These are phyloP conservation scores for Lophura nycthemera DNA, from an alignment of 2,113 vertebrate species.

Conservation along the genomic window DNA sequence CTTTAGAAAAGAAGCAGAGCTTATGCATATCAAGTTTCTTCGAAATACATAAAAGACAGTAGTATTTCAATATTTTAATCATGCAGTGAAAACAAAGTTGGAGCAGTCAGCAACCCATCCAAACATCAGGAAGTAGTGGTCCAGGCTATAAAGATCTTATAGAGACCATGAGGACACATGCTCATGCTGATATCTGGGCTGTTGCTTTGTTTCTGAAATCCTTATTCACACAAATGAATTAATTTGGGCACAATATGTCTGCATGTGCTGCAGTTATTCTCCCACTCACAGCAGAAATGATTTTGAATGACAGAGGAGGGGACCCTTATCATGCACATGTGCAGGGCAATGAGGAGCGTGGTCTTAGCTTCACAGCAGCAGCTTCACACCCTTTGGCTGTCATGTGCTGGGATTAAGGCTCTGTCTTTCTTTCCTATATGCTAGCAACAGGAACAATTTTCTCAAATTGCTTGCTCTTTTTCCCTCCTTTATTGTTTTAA, in stretches of 20 bases:
- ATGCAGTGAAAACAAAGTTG: neutral
- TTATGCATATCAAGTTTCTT: neutral
- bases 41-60: neutral
- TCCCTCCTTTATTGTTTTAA: neutral
- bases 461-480: neutral
- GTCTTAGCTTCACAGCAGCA: neutral
- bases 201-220: neutral
- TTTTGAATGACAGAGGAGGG: neutral
- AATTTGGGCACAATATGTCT: neutral
- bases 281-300: neutral
- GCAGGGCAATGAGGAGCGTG: neutral
- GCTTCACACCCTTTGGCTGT: neutral
- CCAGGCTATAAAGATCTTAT: neutral
- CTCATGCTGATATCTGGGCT: neutral
- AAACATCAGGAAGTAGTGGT: neutral
- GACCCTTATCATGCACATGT: rapidly evolving
- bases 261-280: neutral
- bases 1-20: neutral
- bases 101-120: neutral
- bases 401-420: neutral
- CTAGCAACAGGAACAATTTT: neutral
- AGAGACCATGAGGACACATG: neutral
- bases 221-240: neutral
- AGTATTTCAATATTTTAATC: neutral
- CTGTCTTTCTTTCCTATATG: neutral